Percentiles rank a stretch among this genome's conserved stretches.
These are phyloP conservation scores for Mechanitis mazaeus DNA, from an alignment of 2,888 invertebrate species.

Conservation along the genomic window DNA sequence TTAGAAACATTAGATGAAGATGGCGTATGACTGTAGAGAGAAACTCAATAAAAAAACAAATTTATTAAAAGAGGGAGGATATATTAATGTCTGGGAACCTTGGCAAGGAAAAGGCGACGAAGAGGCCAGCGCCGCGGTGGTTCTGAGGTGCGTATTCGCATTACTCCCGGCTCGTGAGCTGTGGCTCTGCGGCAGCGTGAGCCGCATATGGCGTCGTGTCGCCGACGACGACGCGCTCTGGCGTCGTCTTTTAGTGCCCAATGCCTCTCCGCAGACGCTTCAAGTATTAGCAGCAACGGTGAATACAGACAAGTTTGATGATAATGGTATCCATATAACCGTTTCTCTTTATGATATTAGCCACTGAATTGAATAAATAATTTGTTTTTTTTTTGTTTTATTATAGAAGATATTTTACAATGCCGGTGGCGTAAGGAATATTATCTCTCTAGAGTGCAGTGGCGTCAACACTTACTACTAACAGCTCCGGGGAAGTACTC, in stretches of 20 bases:
- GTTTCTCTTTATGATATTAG: background rate
- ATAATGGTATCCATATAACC: background rate
- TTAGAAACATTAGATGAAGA: background rate
- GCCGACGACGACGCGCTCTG: conserved; percentile 44
- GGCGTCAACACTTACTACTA: conserved; percentile 30
- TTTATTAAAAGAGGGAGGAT: background rate
- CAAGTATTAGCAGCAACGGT: conserved; percentile 25
- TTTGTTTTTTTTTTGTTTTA: background rate
- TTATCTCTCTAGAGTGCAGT: conserved; percentile 24
- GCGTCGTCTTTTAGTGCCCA: conserved; percentile 41
- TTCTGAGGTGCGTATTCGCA: conserved; percentile 40
- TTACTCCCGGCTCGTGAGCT: conserved; percentile 39
- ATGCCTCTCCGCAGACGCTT: conserved; percentile 21
- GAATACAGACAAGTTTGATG: conserved; percentile 19
- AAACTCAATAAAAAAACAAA: background rate
- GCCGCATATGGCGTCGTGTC: conserved; percentile 50
- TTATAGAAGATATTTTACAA: background rate
- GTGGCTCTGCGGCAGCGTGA: conserved; percentile 43
- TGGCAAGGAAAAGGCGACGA: conserved; percentile 22
- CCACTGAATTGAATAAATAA: background rate
- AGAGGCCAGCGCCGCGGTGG: conserved; percentile 27
- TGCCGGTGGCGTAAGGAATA: conserved; percentile 46
- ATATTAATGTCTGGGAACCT: background rate
- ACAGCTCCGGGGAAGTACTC: conserved; percentile 15
- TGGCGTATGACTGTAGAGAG: background rate